Evolutionary conservation across 2,888 invertebrate species (phyloP).

Genomic region (Fabriciana adippe): DNA sequence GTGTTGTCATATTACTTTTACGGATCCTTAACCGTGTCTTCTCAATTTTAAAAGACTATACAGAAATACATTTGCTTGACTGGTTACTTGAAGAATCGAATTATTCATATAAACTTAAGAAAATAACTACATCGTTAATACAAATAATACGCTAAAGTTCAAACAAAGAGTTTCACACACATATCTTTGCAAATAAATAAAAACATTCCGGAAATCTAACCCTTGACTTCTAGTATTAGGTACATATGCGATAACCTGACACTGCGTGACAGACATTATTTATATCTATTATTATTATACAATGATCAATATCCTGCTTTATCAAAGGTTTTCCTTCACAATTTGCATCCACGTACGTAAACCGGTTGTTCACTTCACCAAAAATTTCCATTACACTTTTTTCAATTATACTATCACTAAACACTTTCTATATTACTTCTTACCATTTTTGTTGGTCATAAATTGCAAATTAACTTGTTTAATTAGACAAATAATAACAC

Average conservation of each 20-base stretch:
- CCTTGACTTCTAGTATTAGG: neutral
- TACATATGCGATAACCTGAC: neutral
- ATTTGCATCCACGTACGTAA: neutral
- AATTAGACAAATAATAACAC: conserved; percentile 36
- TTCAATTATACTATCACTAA: neutral
- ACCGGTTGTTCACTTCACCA: neutral
- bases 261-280: neutral
- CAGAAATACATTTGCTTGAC: too few species aligned
- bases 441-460: conserved; percentile 34
- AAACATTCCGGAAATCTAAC: conserved; percentile 10
- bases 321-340: conserved; percentile 4
- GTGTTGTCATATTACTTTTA: too few species aligned
- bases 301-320: neutral
- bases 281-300: neutral
- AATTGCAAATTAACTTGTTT: conserved; percentile 2
- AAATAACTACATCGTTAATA: too few species aligned
- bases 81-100: too few species aligned
- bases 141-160: neutral
- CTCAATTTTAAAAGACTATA: too few species aligned
- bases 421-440: conserved; percentile 2
- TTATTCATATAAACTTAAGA: too few species aligned
- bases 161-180: neutral
- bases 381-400: neutral
- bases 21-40: too few species aligned
- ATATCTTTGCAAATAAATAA: neutral